These are phyloP conservation scores for Chrysolina oricalcia DNA, from an alignment of 2,888 invertebrate genomes.

Conservation along the genomic window DNA sequence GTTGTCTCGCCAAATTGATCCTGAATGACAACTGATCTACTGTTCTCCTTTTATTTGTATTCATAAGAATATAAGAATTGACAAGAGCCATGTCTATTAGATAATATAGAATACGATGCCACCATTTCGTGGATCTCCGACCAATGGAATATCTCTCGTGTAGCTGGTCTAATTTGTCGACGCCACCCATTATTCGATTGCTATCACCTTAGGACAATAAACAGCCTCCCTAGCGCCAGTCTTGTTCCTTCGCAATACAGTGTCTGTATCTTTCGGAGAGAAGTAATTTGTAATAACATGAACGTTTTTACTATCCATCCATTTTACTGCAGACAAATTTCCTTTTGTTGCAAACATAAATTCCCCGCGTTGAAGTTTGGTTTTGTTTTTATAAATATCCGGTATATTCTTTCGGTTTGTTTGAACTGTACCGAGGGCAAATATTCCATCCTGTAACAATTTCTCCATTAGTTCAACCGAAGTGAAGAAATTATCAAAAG, in stretches of 20 bases:
- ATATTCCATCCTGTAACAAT: slow-evolving; percentile 47
- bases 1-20: slow-evolving; percentile 33
- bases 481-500: slow-evolving; percentile 46
- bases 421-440: slow-evolving; percentile 54
- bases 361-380: slow-evolving; percentile 47
- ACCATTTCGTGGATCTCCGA: slow-evolving; percentile 22
- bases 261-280: background rate
- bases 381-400: slow-evolving; percentile 38
- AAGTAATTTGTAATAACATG: background rate
- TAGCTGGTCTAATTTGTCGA: slow-evolving; percentile 33
- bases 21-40: slow-evolving; percentile 29
- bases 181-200: slow-evolving; percentile 37
- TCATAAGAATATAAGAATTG: slow-evolving; percentile 28
- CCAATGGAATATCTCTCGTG: slow-evolving; percentile 18
- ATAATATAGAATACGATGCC: slow-evolving; percentile 31
- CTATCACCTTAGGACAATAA: slow-evolving; percentile 28
- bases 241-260: slow-evolving; percentile 9
- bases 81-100: slow-evolving; percentile 30
- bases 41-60: background rate
- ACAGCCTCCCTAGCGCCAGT: background rate
- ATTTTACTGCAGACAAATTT: slow-evolving; percentile 35
- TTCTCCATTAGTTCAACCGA: slow-evolving; percentile 46
- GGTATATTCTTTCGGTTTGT: slow-evolving; percentile 49
- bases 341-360: slow-evolving; percentile 49
- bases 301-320: slow-evolving; percentile 51